Evolutionary conservation across 2,797 vertebrate genomes (phyloP).

Genomic region (Sebastes vulpes): DNA sequence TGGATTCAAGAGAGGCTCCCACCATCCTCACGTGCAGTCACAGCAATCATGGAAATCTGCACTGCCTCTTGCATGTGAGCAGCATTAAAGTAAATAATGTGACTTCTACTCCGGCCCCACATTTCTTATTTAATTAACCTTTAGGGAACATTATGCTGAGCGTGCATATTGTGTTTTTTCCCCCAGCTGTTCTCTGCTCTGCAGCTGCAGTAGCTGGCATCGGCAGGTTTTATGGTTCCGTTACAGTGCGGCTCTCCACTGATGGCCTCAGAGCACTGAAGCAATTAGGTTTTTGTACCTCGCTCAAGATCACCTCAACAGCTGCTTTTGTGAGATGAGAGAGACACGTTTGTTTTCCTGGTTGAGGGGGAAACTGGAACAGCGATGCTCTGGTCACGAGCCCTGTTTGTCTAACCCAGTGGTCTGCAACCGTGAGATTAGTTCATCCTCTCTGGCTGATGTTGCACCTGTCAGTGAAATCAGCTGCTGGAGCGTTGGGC

Average conservation of each 20-base stretch:
- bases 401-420: slow-evolving; percentile 38
- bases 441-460: slow-evolving; percentile 30
- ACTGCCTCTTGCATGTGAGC: slow-evolving; percentile 7
- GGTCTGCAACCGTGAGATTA: slow-evolving; percentile 40
- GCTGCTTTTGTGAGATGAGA: slow-evolving; percentile 30
- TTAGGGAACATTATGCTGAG: slow-evolving; percentile 43
- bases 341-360: slow-evolving; percentile 10
- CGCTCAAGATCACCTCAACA: slow-evolving; percentile 25
- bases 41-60: slow-evolving; percentile 8
- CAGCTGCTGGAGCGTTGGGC: neutral
- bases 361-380: slow-evolving; percentile 13
- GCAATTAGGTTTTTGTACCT: slow-evolving; percentile 31
- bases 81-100: slow-evolving; percentile 16
- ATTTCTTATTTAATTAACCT: slow-evolving; percentile 55
- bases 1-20: slow-evolving; percentile 7
- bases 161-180: neutral
- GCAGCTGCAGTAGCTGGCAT: slow-evolving; percentile 25
- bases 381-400: slow-evolving; percentile 2
- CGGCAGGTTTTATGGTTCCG: slow-evolving; percentile 18
- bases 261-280: slow-evolving; percentile 22
- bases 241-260: slow-evolving; percentile 6
- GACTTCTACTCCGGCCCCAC: slow-evolving; percentile 3
- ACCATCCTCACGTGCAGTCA: slow-evolving; percentile 1
- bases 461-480: slow-evolving; percentile 35
- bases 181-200: neutral